These are phyloP conservation scores for Saccostrea echinata DNA, from an alignment of 1,140 invertebrate genomes.

Conservation along the genomic window DNA sequence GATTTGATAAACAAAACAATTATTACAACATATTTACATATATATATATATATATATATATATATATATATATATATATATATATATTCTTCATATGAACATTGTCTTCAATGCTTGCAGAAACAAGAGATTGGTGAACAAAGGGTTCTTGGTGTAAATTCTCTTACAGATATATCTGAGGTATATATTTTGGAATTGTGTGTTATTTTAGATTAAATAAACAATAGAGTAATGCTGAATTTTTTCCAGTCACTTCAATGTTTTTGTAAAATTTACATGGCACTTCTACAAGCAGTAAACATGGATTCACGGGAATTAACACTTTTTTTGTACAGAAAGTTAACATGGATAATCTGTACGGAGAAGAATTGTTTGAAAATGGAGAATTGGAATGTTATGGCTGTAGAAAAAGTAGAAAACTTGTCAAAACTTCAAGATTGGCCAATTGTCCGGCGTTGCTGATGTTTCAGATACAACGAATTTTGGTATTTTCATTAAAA, in stretches of 20 bases:
- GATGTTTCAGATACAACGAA: neutral
- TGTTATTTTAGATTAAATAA: no score
- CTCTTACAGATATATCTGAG: neutral
- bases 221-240: no score
- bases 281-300: no score
- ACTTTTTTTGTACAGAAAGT: neutral
- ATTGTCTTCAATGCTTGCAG: neutral
- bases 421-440: neutral
- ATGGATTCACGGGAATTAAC: no score
- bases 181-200: neutral
- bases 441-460: neutral
- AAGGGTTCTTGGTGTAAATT: neutral
- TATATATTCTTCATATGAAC: no score
- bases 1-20: no score
- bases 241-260: no score
- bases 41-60: no score
- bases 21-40: no score
- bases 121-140: neutral
- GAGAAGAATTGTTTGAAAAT: slow-evolving; percentile 3
- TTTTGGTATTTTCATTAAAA: neutral
- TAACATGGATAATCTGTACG: neutral
- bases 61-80: no score
- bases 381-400: neutral
- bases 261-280: no score
- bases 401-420: neutral